Conservation (phyloP, 2,113 vertebrate species). For the Mola mola region DNA sequence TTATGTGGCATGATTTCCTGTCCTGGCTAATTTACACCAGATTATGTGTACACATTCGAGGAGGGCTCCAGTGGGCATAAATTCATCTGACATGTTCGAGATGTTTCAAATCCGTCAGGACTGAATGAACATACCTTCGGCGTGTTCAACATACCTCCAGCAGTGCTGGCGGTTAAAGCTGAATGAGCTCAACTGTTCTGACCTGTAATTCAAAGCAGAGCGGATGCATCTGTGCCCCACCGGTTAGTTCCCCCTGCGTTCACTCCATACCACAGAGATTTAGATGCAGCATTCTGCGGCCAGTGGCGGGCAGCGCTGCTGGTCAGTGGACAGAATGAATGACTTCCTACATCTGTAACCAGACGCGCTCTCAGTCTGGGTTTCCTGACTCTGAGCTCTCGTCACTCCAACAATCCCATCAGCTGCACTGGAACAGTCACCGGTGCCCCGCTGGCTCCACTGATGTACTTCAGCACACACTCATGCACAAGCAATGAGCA, state of each 20-base stretch:
- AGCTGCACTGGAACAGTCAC: constrained; percentile 22
- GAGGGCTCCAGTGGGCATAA: constrained; percentile 2
- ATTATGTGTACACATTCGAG: constrained; percentile 24
- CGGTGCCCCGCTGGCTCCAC: constrained; percentile 32
- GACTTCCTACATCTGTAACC: constrained; percentile 76
- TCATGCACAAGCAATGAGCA: neutral
- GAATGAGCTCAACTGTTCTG: constrained; percentile 45
- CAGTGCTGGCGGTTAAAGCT: constrained; percentile 31
- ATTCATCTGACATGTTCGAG: constrained; percentile 19
- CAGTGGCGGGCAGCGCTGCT: constrained; percentile 29
- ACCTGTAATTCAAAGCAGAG: constrained; percentile 50
- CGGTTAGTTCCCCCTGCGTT: constrained; percentile 56
- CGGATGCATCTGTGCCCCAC: constrained; percentile 50
- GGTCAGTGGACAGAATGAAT: constrained; percentile 71
- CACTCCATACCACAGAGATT: constrained; percentile 69
- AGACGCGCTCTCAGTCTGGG: constrained; percentile 41
- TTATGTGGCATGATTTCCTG: constrained; percentile 15
- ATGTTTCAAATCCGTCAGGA: constrained; percentile 24
- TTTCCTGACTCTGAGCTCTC: constrained; percentile 44
- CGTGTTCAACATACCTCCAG: constrained; percentile 44
- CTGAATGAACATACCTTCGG: constrained; percentile 34
- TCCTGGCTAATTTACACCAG: constrained; percentile 13
- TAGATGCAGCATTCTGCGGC: constrained; percentile 63
- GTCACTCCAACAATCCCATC: constrained; percentile 63
- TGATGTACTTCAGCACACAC: constrained; percentile 32